Evolutionary conservation across 1,140 invertebrate species (phyloP).

Genomic region (Bombus superbus): DNA sequence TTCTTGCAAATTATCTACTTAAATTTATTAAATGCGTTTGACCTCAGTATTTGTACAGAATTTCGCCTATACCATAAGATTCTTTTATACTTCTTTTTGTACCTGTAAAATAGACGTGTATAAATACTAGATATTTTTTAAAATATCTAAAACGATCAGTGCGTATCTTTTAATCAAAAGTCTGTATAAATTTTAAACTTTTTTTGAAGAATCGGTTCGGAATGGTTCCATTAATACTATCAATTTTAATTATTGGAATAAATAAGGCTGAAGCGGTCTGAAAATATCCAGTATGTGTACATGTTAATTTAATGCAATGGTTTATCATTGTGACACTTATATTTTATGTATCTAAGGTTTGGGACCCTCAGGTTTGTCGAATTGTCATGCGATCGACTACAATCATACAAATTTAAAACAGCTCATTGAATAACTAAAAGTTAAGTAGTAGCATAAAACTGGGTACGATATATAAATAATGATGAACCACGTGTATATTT

Average conservation of each 20-base stretch:
- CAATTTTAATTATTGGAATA: background rate
- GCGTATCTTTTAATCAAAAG: background rate
- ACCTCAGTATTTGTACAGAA: constrained; percentile 30
- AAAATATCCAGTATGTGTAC: constrained; percentile 47
- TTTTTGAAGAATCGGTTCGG: background rate
- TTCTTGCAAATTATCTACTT: constrained; percentile 18
- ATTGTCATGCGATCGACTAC: background rate
- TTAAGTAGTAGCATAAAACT: constrained; percentile 31
- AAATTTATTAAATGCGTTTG: constrained; percentile 17
- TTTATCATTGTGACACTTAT: constrained; percentile 30
- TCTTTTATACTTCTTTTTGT: constrained; percentile 32
- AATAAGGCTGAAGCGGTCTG: background rate
- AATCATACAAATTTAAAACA: constrained; percentile 21
- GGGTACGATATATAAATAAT: constrained; percentile 25
- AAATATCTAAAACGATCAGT: background rate
- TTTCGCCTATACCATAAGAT: constrained; percentile 1
- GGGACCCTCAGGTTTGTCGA: background rate
- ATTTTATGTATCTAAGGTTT: constrained; percentile 28
- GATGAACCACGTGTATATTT: constrained; percentile 43
- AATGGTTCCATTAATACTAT: background rate
- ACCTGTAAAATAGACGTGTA: constrained; percentile 46
- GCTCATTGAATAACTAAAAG: constrained; percentile 29
- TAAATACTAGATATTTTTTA: constrained; percentile 43
- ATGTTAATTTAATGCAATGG: constrained; percentile 31
- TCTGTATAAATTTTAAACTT: background rate